A percentile compares a stretch with the other conserved stretches of the same genome.
phyloP scores from a whole-genome alignment of 2,888 invertebrate species.

The Malthinus seriepunctatus region DNA sequence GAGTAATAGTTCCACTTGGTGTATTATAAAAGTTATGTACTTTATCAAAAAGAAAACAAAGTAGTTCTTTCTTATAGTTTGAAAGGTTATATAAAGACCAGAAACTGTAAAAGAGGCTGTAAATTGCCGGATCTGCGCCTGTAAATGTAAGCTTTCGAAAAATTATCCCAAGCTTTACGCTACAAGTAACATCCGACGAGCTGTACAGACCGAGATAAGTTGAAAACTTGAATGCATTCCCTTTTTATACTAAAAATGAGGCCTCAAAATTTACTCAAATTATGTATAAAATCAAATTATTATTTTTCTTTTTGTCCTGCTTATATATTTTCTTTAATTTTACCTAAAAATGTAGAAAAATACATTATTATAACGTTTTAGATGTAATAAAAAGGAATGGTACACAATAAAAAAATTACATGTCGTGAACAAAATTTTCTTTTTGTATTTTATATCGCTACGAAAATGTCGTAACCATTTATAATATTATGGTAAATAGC shows the following conservation, averaged over 20 bases:
- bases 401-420: no score
- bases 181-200: slow-evolving; percentile 40
- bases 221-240: slow-evolving; percentile 21
- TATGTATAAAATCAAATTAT: background rate
- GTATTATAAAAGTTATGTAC: background rate
- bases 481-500: no score
- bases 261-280: background rate
- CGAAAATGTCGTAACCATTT: no score
- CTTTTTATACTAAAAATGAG: slow-evolving; percentile 13
- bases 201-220: slow-evolving; percentile 36
- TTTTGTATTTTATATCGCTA: no score
- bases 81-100: slow-evolving; percentile 24
- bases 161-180: slow-evolving; percentile 43
- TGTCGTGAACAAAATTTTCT: no score
- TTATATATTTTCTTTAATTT: no score
- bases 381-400: no score
- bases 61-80: slow-evolving; percentile 7
- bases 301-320: no score
- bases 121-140: slow-evolving; percentile 43
- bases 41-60: slow-evolving; percentile 3
- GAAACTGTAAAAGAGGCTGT: slow-evolving; percentile 32
- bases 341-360: no score
- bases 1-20: no score
- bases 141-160: slow-evolving; percentile 44
- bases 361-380: no score